phyloP scores from a whole-genome alignment of 2,888 invertebrate genomes.

The Scaptomyza tumidula region DNA sequence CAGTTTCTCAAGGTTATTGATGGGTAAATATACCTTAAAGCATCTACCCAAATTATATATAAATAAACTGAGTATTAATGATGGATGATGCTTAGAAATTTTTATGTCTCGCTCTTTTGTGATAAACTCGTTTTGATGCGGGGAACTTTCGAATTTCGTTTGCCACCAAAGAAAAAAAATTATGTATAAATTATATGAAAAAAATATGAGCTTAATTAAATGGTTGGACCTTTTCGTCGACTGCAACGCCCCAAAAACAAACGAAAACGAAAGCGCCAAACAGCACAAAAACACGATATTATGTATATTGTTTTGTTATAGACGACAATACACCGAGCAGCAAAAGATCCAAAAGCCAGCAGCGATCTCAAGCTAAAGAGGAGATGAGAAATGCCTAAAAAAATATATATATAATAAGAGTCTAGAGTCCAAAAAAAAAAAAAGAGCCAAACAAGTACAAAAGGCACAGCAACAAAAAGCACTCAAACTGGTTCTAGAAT shows the following conservation, averaged over 20 bases:
- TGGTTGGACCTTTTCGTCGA: conserved; percentile 54
- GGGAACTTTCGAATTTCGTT: conserved; percentile 49
- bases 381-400: conserved; percentile 53
- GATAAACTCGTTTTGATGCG: conserved; percentile 38
- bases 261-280: conserved; percentile 72
- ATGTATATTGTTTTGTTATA: conserved; percentile 10
- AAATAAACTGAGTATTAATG: conserved; percentile 18
- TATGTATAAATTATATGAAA: conserved; percentile 58
- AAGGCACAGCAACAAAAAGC: conserved; percentile 22
- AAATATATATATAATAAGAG: conserved; percentile 6
- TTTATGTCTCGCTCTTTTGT: conserved; percentile 24
- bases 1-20: conserved; percentile 35
- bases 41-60: conserved; percentile 21
- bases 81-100: conserved; percentile 45
- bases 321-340: conserved; percentile 28
- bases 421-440: too few species aligned
- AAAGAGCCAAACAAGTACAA: conserved; percentile 41
- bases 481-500: conserved; percentile 75
- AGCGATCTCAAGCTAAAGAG: conserved; percentile 38
- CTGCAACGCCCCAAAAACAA: conserved; percentile 55
- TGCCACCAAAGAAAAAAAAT: conserved; percentile 11
- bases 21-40: conserved; percentile 1
- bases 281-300: neutral
- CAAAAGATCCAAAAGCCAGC: conserved; percentile 22
- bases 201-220: conserved; percentile 64